These are phyloP conservation scores for Lottia gigantea DNA, from an alignment of 2,888 invertebrate species.

Conservation along the genomic window DNA sequence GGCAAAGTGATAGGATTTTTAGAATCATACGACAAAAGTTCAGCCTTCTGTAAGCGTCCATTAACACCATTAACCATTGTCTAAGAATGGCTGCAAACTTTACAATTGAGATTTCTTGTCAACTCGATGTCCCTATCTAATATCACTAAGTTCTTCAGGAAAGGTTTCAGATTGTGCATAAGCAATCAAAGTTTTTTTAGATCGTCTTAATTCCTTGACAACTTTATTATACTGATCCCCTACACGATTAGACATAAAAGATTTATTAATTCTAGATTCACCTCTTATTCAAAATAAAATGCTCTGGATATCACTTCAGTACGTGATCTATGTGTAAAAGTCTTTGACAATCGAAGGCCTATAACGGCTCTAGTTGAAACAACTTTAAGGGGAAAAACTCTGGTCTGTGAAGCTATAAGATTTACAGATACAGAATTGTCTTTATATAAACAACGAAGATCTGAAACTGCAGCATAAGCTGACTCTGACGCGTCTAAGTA, in stretches of 20 bases:
- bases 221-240: neutral
- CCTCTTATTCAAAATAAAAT: no score
- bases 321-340: no score
- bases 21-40: conserved; percentile 18
- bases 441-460: neutral
- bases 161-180: neutral
- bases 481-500: neutral
- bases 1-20: conserved; percentile 25
- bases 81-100: neutral
- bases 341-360: no score
- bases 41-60: conserved; percentile 19
- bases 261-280: no score
- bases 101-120: no score
- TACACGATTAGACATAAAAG: neutral
- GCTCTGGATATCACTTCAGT: no score
- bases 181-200: neutral
- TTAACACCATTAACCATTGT: neutral
- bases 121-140: neutral
- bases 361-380: no score
- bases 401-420: neutral
- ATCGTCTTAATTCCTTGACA: neutral
- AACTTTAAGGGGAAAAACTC: neutral
- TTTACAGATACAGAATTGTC: neutral
- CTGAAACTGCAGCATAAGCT: neutral
- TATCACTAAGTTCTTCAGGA: neutral